phyloP scores from a whole-genome alignment of 2,113 vertebrate genomes.

The Callopanchax toddi region DNA sequence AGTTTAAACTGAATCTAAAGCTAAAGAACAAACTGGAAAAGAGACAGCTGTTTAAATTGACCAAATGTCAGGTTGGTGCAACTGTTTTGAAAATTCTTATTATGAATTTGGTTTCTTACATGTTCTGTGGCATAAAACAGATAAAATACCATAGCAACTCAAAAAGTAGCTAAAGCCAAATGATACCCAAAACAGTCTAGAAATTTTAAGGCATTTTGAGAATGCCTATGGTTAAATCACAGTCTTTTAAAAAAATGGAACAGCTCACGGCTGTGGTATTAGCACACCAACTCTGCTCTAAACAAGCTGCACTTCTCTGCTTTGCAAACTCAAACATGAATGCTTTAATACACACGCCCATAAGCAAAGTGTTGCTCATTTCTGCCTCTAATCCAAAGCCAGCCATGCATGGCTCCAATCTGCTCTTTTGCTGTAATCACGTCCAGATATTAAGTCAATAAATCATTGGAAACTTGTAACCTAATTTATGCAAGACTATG shows the following conservation, averaged over 20 bases:
- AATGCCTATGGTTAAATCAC: constrained; percentile 47
- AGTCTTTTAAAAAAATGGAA: constrained; percentile 64
- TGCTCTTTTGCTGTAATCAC: constrained; percentile 73
- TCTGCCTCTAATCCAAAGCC: constrained; percentile 68
- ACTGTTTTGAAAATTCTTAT: not conserved
- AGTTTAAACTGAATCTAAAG: constrained; percentile 22
- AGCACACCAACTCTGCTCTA: constrained; percentile 55
- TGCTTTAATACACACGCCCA: constrained; percentile 24
- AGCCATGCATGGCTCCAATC: constrained; percentile 68
- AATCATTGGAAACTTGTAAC: constrained; percentile 75
- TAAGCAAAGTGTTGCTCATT: constrained; percentile 53
- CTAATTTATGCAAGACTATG: constrained; percentile 70
- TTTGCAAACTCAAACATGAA: constrained; percentile 14
- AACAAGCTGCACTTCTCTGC: constrained; percentile 38
- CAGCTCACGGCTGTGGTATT: constrained; percentile 58
- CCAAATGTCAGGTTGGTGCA: not conserved
- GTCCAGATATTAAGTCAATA: constrained; percentile 77
- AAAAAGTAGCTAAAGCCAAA: constrained; percentile 31
- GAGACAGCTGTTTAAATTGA: constrained; percentile 2
- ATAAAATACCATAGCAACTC: constrained; percentile 22
- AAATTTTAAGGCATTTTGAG: constrained; percentile 26
- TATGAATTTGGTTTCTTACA: constrained; percentile 10
- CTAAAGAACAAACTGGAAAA: no score
- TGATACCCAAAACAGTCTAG: constrained; percentile 5
- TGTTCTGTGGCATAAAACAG: no score